A percentile compares a stretch with the other conserved stretches of the same genome.
Conservation (phyloP, 2,113 vertebrate genomes). For the Dipodomys merriami region DNA sequence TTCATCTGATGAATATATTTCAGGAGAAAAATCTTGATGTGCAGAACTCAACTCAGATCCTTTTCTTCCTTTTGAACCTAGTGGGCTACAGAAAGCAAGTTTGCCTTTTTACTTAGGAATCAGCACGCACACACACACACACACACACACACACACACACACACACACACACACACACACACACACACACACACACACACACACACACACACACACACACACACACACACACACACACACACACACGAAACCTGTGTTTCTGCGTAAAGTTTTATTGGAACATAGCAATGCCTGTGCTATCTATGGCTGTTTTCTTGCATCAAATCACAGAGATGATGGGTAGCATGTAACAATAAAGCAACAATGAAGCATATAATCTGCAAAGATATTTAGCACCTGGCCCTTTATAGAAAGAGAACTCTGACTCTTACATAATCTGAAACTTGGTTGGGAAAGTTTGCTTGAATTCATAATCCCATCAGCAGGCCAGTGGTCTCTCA, state of each 20-base stretch:
- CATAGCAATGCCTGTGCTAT: not conserved
- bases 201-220: not conserved
- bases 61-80: not conserved
- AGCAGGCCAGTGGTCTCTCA: not conserved
- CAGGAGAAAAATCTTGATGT: not conserved
- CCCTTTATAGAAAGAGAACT: not conserved
- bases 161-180: not conserved
- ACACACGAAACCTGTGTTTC: not conserved
- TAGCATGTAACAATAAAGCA: not conserved
- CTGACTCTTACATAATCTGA: not conserved
- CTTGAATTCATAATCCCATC: not conserved
- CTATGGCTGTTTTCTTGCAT: not conserved
- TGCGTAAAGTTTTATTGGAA: conserved; percentile 44
- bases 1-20: not conserved
- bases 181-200: not conserved
- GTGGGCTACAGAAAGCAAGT: not conserved
- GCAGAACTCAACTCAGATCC: conserved; percentile 17
- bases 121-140: not conserved
- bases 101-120: not conserved
- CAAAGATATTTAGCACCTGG: not conserved
- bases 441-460: not conserved
- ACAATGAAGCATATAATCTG: not conserved
- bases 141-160: not conserved
- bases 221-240: not conserved
- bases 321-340: not conserved